Evolutionary conservation across 2,797 vertebrate species (phyloP), one percentile per base, ranked within the genome.

Genomic region (Erethizon dorsatum): DNA sequence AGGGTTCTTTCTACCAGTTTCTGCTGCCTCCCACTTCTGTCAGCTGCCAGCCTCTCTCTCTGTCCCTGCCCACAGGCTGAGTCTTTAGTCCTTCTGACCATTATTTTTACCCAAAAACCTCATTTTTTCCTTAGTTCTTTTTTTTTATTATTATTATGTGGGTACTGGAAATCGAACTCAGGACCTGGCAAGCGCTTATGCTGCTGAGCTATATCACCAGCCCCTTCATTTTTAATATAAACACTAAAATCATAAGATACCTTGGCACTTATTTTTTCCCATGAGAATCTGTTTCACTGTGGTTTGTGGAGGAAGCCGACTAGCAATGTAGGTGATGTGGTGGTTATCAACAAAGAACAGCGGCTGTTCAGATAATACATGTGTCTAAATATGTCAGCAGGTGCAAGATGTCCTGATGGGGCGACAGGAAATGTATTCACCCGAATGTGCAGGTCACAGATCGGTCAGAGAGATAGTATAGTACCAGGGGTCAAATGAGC

Each of bases 231-330:
- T 87, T 91, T 20, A 92, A 95, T 22, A 61, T 9, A 92, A 90
- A 45, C 73, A 83, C 54, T n/a, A 11, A 90, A 91, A n/a, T 88
- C 54, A 67, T 54, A 92, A 90, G 88, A 86, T 90, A 37, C 78
- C 88, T 83, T 96, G 96, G 91, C 65, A 97, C n/a, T 13, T 71
- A 33, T 83, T 96, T 97, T 98, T 99, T 98, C 99, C 98, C 99
- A 99, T 9, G 99, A 99, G 99, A 99, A 99, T 91, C 28, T 98
- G 98, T 98, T 67, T 73, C 95, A 94, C 97, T 99, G 98, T 98
- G 99, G 99, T 99, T 98, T 97, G 92, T 98, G 97, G 97, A 99
- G 99, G 99, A 99, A 99, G 98, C 98, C 98, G 98, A 98, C 98
- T 95, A 98, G 97, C 97, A 98, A 96, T 98, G 97, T 98, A 97